These are phyloP conservation scores for Sclerurus mexicanus DNA, from an alignment of 2,113 vertebrate genomes.

Conservation along the genomic window DNA sequence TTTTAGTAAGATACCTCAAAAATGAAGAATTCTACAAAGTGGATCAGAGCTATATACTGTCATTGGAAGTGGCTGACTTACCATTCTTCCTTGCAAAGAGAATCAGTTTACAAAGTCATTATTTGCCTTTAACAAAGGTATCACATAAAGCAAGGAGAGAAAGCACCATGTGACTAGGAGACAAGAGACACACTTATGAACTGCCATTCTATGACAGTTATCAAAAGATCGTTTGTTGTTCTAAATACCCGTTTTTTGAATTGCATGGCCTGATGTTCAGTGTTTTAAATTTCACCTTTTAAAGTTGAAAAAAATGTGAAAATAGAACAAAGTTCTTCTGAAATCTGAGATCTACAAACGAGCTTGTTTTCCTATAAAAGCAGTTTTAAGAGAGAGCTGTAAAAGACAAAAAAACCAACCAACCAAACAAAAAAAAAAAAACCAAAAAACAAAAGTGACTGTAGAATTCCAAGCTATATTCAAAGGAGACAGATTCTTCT, in stretches of 20 bases:
- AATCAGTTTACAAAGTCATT: constrained; percentile 12
- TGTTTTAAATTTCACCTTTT: constrained; percentile 29
- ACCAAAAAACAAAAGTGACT: background rate
- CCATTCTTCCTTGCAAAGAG: background rate
- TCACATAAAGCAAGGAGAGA: background rate
- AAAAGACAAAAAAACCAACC: background rate
- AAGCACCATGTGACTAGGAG: background rate
- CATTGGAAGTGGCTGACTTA: background rate
- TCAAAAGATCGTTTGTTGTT: constrained; percentile 38
- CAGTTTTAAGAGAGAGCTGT: background rate
- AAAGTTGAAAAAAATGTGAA: background rate
- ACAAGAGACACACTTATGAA: background rate
- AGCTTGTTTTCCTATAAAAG: background rate
- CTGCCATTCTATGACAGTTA: constrained; percentile 16
- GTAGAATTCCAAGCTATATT: background rate
- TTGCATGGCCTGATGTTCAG: background rate
- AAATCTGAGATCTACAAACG: background rate
- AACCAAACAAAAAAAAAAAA: background rate
- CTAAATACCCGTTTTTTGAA: background rate
- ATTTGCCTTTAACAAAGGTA: background rate
- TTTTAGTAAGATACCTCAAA: background rate
- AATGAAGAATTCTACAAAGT: background rate
- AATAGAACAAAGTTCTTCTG: constrained; percentile 12
- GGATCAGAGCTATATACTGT: background rate
- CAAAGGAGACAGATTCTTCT: background rate